phyloP scores from a whole-genome alignment of 2,797 vertebrate genomes.

The Clarias platycephalus region DNA sequence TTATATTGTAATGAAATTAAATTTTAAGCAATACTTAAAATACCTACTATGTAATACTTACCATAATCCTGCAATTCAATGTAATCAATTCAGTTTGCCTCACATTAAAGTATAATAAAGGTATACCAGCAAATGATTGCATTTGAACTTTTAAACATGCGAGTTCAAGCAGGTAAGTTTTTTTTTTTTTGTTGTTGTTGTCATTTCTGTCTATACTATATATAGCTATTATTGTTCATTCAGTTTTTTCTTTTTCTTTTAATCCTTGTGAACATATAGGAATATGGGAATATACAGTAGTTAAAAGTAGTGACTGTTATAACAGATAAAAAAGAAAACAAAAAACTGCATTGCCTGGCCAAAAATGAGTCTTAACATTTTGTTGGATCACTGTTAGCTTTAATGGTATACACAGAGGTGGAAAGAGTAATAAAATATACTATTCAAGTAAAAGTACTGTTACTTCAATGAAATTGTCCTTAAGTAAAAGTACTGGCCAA shows the following conservation, averaged over 20 bases:
- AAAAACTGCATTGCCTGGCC: too few species aligned
- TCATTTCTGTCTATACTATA: background rate
- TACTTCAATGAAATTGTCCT: too few species aligned
- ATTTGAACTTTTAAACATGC: background rate
- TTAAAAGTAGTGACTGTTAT: background rate
- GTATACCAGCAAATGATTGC: background rate
- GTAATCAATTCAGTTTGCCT: background rate
- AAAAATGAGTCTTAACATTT: too few species aligned
- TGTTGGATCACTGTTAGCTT: too few species aligned
- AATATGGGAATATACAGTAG: background rate
- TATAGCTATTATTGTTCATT: too few species aligned
- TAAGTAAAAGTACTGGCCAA: too few species aligned
- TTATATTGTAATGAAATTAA: background rate
- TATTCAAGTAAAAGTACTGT: too few species aligned
- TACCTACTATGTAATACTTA: background rate
- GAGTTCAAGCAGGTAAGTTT: conserved; percentile 20
- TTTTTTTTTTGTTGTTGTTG: background rate
- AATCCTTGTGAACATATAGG: background rate
- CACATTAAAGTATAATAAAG: background rate
- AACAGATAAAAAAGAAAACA: background rate
- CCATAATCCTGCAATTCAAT: background rate
- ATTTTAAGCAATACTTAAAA: background rate
- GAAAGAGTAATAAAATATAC: too few species aligned
- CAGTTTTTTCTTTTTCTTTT: background rate
- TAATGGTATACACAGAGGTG: too few species aligned